These are phyloP conservation scores for Zygothrica quintamaculata DNA, from an alignment of 2,888 invertebrate species.

Conservation along the genomic window DNA sequence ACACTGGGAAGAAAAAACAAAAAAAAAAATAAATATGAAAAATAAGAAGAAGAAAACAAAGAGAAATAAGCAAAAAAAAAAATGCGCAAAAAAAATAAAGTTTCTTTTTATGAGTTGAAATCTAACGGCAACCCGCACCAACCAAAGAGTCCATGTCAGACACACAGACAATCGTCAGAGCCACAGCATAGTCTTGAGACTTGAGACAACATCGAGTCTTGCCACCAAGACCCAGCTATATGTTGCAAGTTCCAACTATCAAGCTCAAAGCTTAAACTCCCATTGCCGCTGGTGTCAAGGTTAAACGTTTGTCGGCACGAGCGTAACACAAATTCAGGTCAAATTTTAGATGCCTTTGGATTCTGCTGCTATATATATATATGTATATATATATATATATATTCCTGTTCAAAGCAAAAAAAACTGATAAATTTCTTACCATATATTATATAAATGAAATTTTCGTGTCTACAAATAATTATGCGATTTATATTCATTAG, in stretches of 20 bases:
- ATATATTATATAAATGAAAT: slow-evolving; percentile 65
- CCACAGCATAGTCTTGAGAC: too few relatives aligned
- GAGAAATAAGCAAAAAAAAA: slow-evolving; percentile 24
- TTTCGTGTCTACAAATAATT: slow-evolving; percentile 58
- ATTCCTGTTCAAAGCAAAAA: slow-evolving; percentile 17
- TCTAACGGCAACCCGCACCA: slow-evolving; percentile 62
- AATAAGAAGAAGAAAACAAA: slow-evolving; percentile 28
- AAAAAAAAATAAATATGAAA: slow-evolving; percentile 8
- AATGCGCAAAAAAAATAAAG: slow-evolving; percentile 25
- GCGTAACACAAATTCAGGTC: slow-evolving; percentile 71
- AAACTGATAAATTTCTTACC: slow-evolving; percentile 60
- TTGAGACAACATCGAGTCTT: too few relatives aligned
- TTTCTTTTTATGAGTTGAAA: slow-evolving; percentile 62
- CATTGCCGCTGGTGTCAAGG: slow-evolving; percentile 67
- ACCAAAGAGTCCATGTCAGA: slow-evolving; percentile 15
- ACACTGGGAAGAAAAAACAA: slow-evolving; percentile 24
- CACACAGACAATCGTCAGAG: slow-evolving; percentile 8
- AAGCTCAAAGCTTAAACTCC: background rate
- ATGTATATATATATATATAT: too few relatives aligned
- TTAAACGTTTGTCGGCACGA: slow-evolving; percentile 72
- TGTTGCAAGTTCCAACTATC: slow-evolving; percentile 9
- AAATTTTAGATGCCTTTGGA: slow-evolving; percentile 18
- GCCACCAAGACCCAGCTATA: slow-evolving; percentile 5
- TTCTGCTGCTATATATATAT: background rate
- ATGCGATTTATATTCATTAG: slow-evolving; percentile 70